Evolutionary conservation across 2,113 vertebrate species (phyloP).

Genomic region (Urocolius indicus): DNA sequence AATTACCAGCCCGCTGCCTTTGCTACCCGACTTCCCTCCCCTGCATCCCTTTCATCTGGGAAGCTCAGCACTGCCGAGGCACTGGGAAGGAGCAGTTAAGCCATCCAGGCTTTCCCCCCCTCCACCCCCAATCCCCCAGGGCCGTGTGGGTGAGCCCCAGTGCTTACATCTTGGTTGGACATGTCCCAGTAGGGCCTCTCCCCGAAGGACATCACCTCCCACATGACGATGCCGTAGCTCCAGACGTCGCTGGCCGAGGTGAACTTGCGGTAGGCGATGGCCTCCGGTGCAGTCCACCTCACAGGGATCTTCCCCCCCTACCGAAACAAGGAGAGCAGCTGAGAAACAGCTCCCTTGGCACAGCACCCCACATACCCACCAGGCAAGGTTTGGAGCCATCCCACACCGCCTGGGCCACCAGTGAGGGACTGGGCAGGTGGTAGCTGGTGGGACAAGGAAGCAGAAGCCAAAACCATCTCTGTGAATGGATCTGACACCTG

Average conservation of each 20-base stretch:
- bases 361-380: rapidly evolving
- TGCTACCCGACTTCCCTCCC: constrained; percentile 75
- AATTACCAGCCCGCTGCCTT: constrained; percentile 82
- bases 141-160: neutral
- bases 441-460: rapidly evolving
- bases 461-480: neutral
- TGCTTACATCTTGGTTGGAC: constrained; percentile 87
- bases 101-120: neutral
- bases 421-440: neutral
- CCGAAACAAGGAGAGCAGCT: neutral
- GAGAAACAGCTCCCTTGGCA: neutral
- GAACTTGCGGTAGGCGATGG: constrained; percentile 86
- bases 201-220: constrained; percentile 88
- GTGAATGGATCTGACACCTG: neutral
- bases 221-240: constrained; percentile 88
- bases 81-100: neutral
- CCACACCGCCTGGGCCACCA: rapidly evolving
- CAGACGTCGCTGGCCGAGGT: constrained; percentile 85
- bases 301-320: constrained; percentile 86
- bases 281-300: constrained; percentile 84
- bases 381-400: rapidly evolving
- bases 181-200: constrained; percentile 88
- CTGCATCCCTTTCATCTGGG: constrained; percentile 74
- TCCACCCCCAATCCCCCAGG: neutral
- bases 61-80: constrained; percentile 9